Base-by-base conservation (phyloP, 2,888 invertebrate genomes). In the Metacarcinus magister region DNA sequence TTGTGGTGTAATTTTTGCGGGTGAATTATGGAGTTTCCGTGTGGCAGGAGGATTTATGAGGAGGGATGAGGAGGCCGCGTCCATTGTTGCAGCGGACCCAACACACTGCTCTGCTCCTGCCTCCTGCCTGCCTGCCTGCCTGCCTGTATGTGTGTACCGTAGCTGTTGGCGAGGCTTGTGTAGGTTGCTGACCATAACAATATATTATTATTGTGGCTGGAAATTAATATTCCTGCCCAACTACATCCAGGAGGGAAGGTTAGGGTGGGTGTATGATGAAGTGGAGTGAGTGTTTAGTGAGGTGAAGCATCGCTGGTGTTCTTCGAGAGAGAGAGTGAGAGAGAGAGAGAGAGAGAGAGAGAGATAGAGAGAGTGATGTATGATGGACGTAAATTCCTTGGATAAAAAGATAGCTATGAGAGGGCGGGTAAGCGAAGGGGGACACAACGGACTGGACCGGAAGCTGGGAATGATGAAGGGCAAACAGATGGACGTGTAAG, bases 1-100 rank as follows among this genome's bases (percentile, higher is more conserved):
- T 93, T 54, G 93, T 93, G 54, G 39, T 54, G 93, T 48, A 23
- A 32, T 93, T 93, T 91, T 48, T 23, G 87, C 39, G 87, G 87
- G 39, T 39, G 87, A 87, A n/a, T 32, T 87, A 87, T 87, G 39
- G 87, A 10, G 87, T 39, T 32, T 87, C 87, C 87, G 87, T 87
- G 87, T 87, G 87, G 32, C 87, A 10, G n/a, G 87, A 19, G 87
- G 39, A 87, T 87, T 87, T 87, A 87, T 87, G 87, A 8, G 87
- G 39, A 39, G 39, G 39, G 19, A 8, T 2, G 39, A 32, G 75
- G 87, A 87, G 87, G 32, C 87, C 3, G 39, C 16, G 28, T 32
- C 39, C 87, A 87, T 87, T 87, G 87, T 39, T 87, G 87, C 75
- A 75, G 75, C 28, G 87, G 4, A 13, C 16, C 39, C 13, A 39